Percentiles rank a stretch among this genome's conserved stretches.
phyloP scores from a whole-genome alignment of 2,888 invertebrate genomes.

The Labia minor region DNA sequence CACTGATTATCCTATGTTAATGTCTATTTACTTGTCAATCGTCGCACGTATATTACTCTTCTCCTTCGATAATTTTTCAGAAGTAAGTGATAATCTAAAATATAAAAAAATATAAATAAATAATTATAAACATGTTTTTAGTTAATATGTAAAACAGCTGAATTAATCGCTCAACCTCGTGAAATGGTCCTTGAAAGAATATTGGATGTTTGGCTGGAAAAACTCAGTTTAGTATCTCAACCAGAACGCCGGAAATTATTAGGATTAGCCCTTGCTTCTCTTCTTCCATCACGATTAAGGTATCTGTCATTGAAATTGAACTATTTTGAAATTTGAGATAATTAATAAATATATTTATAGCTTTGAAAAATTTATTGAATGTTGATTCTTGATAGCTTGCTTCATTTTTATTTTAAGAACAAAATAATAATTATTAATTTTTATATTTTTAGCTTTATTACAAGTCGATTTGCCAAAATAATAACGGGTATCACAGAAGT shows the following conservation, averaged over 20 bases:
- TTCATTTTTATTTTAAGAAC: too few relatives aligned
- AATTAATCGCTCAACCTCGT: constrained; percentile 30
- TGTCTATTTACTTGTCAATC: constrained; percentile 67
- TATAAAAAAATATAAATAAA: background rate
- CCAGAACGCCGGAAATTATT: constrained; percentile 73
- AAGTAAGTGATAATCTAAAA: constrained; percentile 31
- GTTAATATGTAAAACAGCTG: constrained; percentile 30
- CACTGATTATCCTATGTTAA: constrained; percentile 59
- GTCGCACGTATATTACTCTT: constrained; percentile 65
- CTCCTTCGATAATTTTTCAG: constrained; percentile 55
- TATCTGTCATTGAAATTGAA: constrained; percentile 20
- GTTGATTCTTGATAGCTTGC: too few relatives aligned
- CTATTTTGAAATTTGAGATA: too few relatives aligned
- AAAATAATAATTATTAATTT: constrained; percentile 19
- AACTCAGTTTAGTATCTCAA: constrained; percentile 66
- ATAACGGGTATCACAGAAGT: constrained; percentile 64
- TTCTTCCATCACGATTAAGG: constrained; percentile 33
- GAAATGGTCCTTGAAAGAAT: constrained; percentile 58
- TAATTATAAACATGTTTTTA: constrained; percentile 21
- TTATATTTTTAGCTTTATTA: constrained; percentile 48
- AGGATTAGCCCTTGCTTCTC: constrained; percentile 45
- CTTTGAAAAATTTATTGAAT: too few relatives aligned
- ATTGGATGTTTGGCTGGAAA: constrained; percentile 65
- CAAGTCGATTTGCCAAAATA: constrained; percentile 61
- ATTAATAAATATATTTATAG: too few relatives aligned